Evolutionary conservation across 2,888 invertebrate species (phyloP).

Genomic region (Monochamus alternatus): DNA sequence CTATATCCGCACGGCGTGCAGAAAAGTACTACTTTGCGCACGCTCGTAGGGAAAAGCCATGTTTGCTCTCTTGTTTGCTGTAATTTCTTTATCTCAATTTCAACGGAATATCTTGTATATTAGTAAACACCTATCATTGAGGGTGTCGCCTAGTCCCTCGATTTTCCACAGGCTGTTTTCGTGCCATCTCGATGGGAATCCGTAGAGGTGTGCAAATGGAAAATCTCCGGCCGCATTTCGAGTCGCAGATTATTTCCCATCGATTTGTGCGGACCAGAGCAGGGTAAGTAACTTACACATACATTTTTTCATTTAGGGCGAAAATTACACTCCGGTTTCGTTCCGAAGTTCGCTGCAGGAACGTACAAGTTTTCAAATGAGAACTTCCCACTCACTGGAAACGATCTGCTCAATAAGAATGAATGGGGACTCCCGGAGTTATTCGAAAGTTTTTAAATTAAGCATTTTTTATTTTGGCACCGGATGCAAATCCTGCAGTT

Average conservation of each 20-base stretch:
- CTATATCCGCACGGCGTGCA: too few relatives aligned
- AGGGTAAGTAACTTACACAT: constrained; percentile 47
- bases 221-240: constrained; percentile 51
- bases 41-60: too few relatives aligned
- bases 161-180: not conserved
- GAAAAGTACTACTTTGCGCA: too few relatives aligned
- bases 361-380: constrained; percentile 39
- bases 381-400: constrained; percentile 21
- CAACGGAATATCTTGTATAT: too few relatives aligned
- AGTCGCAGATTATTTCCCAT: constrained; percentile 59
- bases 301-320: constrained; percentile 48
- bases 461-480: constrained; percentile 40
- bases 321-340: constrained; percentile 40
- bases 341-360: constrained; percentile 40
- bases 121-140: too few relatives aligned
- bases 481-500: constrained; percentile 7
- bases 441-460: constrained; percentile 50
- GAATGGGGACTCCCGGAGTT: constrained; percentile 46
- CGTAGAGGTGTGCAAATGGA: constrained; percentile 53
- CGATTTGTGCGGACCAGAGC: constrained; percentile 47
- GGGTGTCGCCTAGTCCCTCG: not conserved
- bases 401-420: constrained; percentile 40
- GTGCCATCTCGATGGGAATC: constrained; percentile 33
- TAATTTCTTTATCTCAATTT: too few relatives aligned
- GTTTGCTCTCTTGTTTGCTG: too few relatives aligned